Percentiles rank a stretch among this genome's conserved stretches.
phyloP scores from a whole-genome alignment of 1,140 invertebrate genomes.

The Antheraea mylitta region DNA sequence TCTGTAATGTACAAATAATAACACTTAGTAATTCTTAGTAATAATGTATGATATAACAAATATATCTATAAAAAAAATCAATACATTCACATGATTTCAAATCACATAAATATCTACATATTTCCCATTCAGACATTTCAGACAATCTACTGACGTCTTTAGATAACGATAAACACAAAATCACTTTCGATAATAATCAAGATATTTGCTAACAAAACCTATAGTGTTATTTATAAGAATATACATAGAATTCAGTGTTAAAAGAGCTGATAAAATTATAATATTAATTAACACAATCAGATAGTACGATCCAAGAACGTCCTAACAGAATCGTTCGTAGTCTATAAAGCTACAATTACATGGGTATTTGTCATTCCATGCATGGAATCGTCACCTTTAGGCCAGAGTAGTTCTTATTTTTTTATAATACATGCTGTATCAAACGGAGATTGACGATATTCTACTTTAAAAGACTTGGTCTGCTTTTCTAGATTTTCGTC shows the following conservation, averaged over 20 bases:
- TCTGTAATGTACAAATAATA: too few relatives aligned
- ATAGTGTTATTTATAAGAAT: background rate
- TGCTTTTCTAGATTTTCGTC: too few relatives aligned
- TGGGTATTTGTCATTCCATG: too few relatives aligned
- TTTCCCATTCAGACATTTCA: background rate
- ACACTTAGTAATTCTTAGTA: background rate
- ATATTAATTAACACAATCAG: too few relatives aligned
- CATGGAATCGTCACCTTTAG: background rate
- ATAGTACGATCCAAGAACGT: too few relatives aligned
- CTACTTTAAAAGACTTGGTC: too few relatives aligned
- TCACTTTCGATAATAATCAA: constrained; percentile 22
- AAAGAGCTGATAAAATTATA: too few relatives aligned
- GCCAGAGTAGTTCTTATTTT: background rate
- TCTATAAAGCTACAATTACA: too few relatives aligned
- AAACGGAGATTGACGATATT: too few relatives aligned
- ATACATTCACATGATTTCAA: constrained; percentile 1
- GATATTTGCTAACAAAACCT: background rate
- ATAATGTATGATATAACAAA: background rate
- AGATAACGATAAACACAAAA: constrained; percentile 22
- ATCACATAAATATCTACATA: background rate
- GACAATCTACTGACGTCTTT: constrained; percentile 15
- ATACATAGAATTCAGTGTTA: background rate
- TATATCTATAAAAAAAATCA: background rate
- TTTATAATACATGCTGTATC: too few relatives aligned
- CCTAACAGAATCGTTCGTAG: too few relatives aligned